Evolutionary conservation across 2,888 invertebrate species (phyloP), one percentile per base, ranked within the genome.

Genomic region (Stenotaenia linearis): DNA sequence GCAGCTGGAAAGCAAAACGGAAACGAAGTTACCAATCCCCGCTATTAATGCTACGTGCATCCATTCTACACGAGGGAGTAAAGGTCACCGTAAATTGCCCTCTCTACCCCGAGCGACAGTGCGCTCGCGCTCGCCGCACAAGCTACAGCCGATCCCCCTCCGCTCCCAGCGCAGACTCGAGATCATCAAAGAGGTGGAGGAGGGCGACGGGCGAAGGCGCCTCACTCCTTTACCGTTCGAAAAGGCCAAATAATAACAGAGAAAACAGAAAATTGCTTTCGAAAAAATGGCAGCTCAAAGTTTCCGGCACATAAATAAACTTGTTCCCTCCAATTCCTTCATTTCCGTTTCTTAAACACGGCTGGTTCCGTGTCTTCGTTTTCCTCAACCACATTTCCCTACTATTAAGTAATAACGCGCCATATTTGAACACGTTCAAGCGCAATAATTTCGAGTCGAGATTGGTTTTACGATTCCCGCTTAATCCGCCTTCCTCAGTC

Each of bases 41-140:
- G n/a, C n/a, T n/a, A n/a, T n/a, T n/a, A n/a, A n/a, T n/a, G n/a
- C n/a, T n/a, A n/a, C n/a, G n/a, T n/a, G n/a, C n/a, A n/a, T n/a
- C n/a, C n/a, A n/a, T 25, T 45, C 45, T 45, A 37, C 37, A 37
- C 6, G 45, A n/a, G 45, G 45, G 45, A 76, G 76, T 32, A 76
- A 76, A 21, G 74, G 74, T 74, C 76, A 76, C 18, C n/a, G 30
- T 4, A 79, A 76, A 23, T n/a, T 50, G 37, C 45, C 74, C 32
- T 61, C 78, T 23, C 75, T 81, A 61, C 81, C 81, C 9, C 80
- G 74, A 69, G 81, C 78, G 15, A 78, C 75, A 25, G 77, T 81
- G 32, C 74, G 81, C 23, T 80, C 81, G 18, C 69, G 80, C 23
- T 80, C 79, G 5, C 80, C 80, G 21, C 77, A 61, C 37, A 80